phyloP scores from a whole-genome alignment of 2,113 vertebrate species.

The Caretta caretta region DNA sequence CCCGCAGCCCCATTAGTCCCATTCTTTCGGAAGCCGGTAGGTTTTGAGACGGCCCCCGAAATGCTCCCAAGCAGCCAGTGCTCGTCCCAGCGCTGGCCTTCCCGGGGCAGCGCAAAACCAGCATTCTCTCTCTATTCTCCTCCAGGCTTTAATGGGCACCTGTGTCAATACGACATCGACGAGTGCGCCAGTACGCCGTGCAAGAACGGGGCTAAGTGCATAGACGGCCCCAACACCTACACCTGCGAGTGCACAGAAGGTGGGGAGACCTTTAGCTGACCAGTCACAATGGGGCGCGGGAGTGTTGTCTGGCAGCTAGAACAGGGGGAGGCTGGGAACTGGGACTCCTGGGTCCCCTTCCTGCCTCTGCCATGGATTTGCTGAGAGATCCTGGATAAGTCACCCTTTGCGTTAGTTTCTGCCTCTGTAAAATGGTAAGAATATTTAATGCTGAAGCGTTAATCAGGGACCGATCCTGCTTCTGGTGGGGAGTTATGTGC shows the following conservation, averaged over 20 bases:
- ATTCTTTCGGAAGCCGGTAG: not conserved
- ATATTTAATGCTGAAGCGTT: not conserved
- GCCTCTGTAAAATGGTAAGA: too few species aligned
- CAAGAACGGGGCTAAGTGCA: constrained; percentile 92
- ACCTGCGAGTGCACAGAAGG: constrained; percentile 95
- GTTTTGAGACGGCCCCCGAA: not conserved
- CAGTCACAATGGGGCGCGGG: accelerated
- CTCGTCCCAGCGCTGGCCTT: accelerated
- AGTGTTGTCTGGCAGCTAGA: not conserved
- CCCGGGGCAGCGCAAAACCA: accelerated
- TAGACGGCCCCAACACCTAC: constrained; percentile 94
- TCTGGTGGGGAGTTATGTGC: not conserved
- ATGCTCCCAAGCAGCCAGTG: not conserved
- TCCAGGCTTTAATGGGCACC: constrained; percentile 90
- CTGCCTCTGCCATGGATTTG: not conserved
- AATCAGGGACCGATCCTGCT: not conserved
- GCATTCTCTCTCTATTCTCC: accelerated
- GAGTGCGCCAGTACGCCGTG: constrained; percentile 98
- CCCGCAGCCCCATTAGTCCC: not conserved
- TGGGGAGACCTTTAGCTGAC: constrained; percentile 45
- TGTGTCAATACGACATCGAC: constrained; percentile 92
- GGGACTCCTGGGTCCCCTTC: not conserved
- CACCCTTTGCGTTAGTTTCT: not conserved
- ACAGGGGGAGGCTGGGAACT: not conserved
- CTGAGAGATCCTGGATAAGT: not conserved